phyloP scores from a whole-genome alignment of 2,113 vertebrate species.

The Silurus meridionalis region DNA sequence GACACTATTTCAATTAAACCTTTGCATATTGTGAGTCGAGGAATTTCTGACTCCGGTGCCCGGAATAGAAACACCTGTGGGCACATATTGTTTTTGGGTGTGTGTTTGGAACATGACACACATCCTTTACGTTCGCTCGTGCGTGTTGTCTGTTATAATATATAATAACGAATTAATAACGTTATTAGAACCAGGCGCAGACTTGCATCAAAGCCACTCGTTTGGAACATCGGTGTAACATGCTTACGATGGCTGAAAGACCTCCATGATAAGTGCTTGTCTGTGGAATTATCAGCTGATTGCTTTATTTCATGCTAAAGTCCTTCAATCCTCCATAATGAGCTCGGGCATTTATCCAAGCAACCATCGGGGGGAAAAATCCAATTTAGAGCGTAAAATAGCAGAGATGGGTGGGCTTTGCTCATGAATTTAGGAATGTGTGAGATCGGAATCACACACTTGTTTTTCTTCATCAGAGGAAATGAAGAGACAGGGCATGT shows the following conservation, averaged over 20 bases:
- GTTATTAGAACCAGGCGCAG: neutral
- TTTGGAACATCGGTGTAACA: constrained; percentile 4
- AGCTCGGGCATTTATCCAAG: constrained; percentile 51
- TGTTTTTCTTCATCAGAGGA: constrained; percentile 14
- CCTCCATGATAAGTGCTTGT: constrained; percentile 45
- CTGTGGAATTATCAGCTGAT: constrained; percentile 48
- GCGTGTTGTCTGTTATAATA: neutral
- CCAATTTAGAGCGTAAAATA: constrained; percentile 50
- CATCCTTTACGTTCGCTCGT: neutral
- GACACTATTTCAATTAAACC: neutral
- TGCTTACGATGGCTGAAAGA: constrained; percentile 26
- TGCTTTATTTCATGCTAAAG: constrained; percentile 53
- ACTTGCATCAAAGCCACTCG: neutral
- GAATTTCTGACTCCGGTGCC: neutral
- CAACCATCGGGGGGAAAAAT: constrained; percentile 51
- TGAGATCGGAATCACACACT: constrained; percentile 28
- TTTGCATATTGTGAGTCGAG: neutral
- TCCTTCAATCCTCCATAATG: constrained; percentile 49
- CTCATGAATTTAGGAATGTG: constrained; percentile 32
- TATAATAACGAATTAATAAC: constrained; percentile 5
- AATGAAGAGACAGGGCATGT: constrained; percentile 12
- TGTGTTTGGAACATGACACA: neutral
- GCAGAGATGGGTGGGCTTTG: constrained; percentile 35
- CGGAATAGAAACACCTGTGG: neutral
- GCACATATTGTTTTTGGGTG: neutral